Percentiles rank a stretch among this genome's conserved stretches.
Conservation (phyloP, 2,797 vertebrate species). For the Brachyrhaphis roseni region DNA sequence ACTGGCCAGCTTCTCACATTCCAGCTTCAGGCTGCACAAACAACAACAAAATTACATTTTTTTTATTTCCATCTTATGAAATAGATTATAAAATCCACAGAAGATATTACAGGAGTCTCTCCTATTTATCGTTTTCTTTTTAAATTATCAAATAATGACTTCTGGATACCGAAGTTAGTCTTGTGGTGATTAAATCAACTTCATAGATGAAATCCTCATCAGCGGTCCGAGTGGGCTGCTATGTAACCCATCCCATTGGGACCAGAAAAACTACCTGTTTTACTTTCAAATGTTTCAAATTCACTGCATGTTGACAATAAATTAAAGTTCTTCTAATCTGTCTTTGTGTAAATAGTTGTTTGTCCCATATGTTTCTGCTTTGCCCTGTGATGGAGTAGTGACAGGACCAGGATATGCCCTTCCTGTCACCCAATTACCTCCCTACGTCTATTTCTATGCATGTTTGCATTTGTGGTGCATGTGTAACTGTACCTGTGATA, state of each 20-base stretch:
- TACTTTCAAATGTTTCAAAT: not conserved
- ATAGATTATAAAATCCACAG: slow-evolving; percentile 43
- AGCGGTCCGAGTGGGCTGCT: not conserved
- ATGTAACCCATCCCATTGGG: not conserved
- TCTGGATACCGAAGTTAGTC: not conserved
- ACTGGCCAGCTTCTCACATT: slow-evolving; percentile 97
- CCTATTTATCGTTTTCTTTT: not conserved
- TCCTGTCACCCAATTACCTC: not conserved
- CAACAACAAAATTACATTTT: slow-evolving; percentile 9
- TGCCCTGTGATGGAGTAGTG: not conserved
- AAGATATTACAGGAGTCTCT: slow-evolving; percentile 34
- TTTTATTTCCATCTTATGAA: slow-evolving; percentile 34
- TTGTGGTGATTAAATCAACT: slow-evolving; percentile 30
- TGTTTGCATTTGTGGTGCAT: not conserved
- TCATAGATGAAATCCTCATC: slow-evolving; percentile 5
- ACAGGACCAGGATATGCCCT: not conserved
- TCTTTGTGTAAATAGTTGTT: not conserved
- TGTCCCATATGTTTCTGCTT: not conserved
- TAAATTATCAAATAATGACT: slow-evolving; percentile 21
- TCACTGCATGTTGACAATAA: not conserved
- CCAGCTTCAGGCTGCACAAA: slow-evolving; percentile 90
- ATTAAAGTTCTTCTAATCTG: not conserved
- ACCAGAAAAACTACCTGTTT: not conserved
- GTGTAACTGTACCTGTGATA: slow-evolving; percentile 84
- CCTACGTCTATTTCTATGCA: not conserved